These are phyloP conservation scores for Trichonephila inaurata DNA, from an alignment of 1,140 invertebrate genomes.

Conservation along the genomic window DNA sequence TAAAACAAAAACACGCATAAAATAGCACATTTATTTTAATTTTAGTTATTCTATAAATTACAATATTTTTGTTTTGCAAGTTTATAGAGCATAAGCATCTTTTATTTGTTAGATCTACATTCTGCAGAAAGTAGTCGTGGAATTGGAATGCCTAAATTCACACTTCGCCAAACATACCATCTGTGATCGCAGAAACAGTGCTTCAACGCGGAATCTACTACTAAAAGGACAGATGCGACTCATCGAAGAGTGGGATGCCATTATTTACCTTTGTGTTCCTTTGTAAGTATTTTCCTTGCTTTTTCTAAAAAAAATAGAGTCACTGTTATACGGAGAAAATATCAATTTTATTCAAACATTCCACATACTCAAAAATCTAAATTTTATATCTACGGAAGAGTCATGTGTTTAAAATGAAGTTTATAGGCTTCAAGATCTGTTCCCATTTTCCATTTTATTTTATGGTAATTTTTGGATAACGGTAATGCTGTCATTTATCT, in stretches of 20 bases:
- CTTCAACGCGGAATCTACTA: conserved; percentile 82
- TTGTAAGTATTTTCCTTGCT: conserved; percentile 82
- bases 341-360: too few species aligned
- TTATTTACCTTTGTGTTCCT: conserved; percentile 97
- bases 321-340: too few species aligned
- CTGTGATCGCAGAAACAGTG: conserved; percentile 77
- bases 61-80: not conserved
- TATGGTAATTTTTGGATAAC: too few species aligned
- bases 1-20: too few species aligned
- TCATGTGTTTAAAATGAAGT: too few species aligned
- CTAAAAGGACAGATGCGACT: conserved; percentile 98
- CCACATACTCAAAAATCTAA: too few species aligned
- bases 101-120: conserved; percentile 84
- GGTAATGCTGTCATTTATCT: too few species aligned
- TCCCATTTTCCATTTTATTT: too few species aligned
- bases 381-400: too few species aligned
- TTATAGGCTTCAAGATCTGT: too few species aligned
- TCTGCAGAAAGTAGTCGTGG: conserved; percentile 88
- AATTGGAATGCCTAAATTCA: conserved; percentile 83
- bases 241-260: conserved; percentile 98
- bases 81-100: not conserved
- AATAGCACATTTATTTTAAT: too few species aligned
- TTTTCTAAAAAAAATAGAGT: too few species aligned
- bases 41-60: not conserved
- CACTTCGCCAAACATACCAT: conserved; percentile 53